Percentiles rank a stretch among this genome's conserved stretches.
Conservation (phyloP, 2,797 vertebrate species). For the Iguana delicatissima region DNA sequence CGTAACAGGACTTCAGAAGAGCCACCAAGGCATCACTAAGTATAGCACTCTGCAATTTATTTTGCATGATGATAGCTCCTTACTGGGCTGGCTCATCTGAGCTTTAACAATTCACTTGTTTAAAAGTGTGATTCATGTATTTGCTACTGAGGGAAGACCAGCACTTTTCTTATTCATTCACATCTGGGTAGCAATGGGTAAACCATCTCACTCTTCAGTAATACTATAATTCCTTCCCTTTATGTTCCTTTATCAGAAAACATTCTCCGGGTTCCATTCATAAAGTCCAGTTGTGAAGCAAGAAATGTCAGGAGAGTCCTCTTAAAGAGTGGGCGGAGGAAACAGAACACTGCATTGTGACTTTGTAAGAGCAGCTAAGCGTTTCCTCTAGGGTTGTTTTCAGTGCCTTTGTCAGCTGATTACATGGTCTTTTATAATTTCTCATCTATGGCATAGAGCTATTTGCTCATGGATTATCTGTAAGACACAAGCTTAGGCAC, state of each 20-base stretch:
- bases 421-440: constrained; percentile 88
- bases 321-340: constrained; percentile 78
- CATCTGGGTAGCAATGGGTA: constrained; percentile 67
- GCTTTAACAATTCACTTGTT: constrained; percentile 45
- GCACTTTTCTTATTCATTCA: constrained; percentile 62
- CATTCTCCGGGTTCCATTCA: constrained; percentile 81
- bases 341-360: constrained; percentile 82
- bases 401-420: constrained; percentile 88
- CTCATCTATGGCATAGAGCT: constrained; percentile 81
- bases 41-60: constrained; percentile 46
- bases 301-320: constrained; percentile 82
- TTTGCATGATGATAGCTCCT: constrained; percentile 64
- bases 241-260: constrained; percentile 74
- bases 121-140: constrained; percentile 52
- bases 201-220: constrained; percentile 68
- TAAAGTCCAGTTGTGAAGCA: constrained; percentile 80
- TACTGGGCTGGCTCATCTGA: constrained; percentile 48
- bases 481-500: constrained; percentile 81
- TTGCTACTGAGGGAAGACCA: constrained; percentile 58
- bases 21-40: constrained; percentile 22
- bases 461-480: constrained; percentile 86
- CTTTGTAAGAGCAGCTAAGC: constrained; percentile 72
- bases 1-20: constrained; percentile 46
- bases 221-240: constrained; percentile 67
- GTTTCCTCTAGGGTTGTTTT: constrained; percentile 83